Percentiles rank a stretch among this genome's conserved stretches.
These are phyloP conservation scores for Notocelia uddmanniana DNA, from an alignment of 2,888 invertebrate species.

Conservation along the genomic window DNA sequence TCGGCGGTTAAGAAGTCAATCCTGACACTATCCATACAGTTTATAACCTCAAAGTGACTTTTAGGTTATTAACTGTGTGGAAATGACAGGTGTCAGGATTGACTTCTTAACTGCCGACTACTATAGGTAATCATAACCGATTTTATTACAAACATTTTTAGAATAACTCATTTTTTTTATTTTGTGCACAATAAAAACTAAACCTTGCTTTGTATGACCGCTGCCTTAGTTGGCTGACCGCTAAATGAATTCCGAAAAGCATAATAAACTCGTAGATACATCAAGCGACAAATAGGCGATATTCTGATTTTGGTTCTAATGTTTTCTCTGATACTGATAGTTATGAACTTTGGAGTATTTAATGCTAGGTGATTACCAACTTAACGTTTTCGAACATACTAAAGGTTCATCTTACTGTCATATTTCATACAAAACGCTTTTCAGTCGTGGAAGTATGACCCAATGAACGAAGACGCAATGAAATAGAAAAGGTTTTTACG, in stretches of 20 bases:
- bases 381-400: no score
- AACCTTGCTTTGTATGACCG: neutral
- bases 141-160: slow-evolving; percentile 10
- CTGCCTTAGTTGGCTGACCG: neutral
- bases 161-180: neutral
- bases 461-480: neutral
- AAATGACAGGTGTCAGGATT: no score
- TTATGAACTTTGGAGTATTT: neutral
- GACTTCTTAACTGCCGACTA: no score
- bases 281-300: neutral
- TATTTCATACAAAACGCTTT: neutral
- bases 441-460: neutral
- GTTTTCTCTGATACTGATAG: neutral
- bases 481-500: neutral
- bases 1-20: no score
- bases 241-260: neutral
- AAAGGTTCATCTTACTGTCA: no score
- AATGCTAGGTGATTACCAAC: no score
- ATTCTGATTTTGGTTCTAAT: neutral
- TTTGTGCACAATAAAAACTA: neutral
- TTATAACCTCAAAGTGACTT: no score
- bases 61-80: no score
- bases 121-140: no score
- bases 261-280: neutral
- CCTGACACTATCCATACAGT: no score